These are phyloP conservation scores for Corythoichthys haematopterus DNA, from an alignment of 2,113 vertebrate genomes.

Conservation along the genomic window DNA sequence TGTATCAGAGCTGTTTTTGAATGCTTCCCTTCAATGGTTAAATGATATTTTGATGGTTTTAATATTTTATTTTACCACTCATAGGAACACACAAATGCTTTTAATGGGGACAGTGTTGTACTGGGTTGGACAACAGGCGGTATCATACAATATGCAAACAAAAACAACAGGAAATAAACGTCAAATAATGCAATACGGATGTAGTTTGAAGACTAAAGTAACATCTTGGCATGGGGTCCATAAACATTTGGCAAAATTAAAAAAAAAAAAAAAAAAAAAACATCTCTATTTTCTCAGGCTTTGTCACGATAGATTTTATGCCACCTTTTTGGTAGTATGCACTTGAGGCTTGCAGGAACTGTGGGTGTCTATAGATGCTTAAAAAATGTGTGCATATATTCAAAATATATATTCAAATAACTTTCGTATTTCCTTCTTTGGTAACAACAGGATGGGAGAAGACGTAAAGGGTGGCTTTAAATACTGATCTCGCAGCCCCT, in stretches of 20 bases:
- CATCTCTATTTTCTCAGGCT: slow-evolving; percentile 38
- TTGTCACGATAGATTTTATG: slow-evolving; percentile 19
- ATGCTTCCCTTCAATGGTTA: slow-evolving; percentile 46
- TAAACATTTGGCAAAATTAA: slow-evolving; percentile 24
- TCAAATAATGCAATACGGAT: slow-evolving; percentile 36
- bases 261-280: slow-evolving; percentile 18
- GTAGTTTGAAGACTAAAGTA: slow-evolving; percentile 28
- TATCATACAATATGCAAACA: slow-evolving; percentile 58
- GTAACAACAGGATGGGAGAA: background rate
- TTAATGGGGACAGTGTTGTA: slow-evolving; percentile 55
- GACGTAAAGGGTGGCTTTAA: background rate
- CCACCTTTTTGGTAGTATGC: slow-evolving; percentile 33
- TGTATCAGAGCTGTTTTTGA: slow-evolving; percentile 15
- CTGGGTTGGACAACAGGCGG: slow-evolving; percentile 38
- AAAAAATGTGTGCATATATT: slow-evolving; percentile 13
- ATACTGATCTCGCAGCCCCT: too few species aligned
- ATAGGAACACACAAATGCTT: slow-evolving; percentile 68
- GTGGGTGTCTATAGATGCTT: slow-evolving; percentile 31
- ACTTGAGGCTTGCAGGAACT: slow-evolving; percentile 1
- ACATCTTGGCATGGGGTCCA: slow-evolving; percentile 35
- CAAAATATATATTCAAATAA: slow-evolving; percentile 3
- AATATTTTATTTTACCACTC: slow-evolving; percentile 60
- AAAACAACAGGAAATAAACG: slow-evolving; percentile 16
- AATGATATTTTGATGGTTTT: slow-evolving; percentile 53
- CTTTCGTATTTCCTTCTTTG: slow-evolving; percentile 26